These are phyloP conservation scores for Steinernema hermaphroditum DNA, from an alignment of 2,888 invertebrate species.

Conservation along the genomic window DNA sequence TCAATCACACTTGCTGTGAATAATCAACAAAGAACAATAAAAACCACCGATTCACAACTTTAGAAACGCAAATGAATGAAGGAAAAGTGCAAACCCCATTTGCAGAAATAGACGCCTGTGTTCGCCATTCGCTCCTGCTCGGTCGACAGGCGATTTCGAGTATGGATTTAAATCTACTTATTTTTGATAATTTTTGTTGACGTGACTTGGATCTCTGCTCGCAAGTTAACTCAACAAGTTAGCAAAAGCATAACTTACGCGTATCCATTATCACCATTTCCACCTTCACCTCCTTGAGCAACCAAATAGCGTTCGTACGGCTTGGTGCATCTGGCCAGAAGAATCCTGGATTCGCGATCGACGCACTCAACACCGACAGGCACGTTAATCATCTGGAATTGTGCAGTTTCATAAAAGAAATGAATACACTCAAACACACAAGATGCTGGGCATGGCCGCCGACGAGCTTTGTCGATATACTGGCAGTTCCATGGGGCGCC, in stretches of 20 bases:
- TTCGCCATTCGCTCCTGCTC: no score
- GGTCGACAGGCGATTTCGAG: no score
- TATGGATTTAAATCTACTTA: no score
- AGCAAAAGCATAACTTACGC: constrained; percentile 45
- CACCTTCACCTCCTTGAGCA: constrained; percentile 58
- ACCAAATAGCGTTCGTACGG: constrained; percentile 50
- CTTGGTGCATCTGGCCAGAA: constrained; percentile 52
- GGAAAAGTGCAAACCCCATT: no score
- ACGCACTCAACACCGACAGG: constrained; percentile 62
- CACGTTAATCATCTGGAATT: constrained; percentile 51
- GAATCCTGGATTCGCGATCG: constrained; percentile 42
- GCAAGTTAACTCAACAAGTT: not conserved
- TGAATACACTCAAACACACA: constrained; percentile 32
- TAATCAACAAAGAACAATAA: no score
- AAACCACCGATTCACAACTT: no score
- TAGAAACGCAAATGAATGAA: no score
- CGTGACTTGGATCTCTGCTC: no score
- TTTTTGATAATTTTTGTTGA: no score
- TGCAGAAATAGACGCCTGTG: no score
- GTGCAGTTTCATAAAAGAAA: no score
- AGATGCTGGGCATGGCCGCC: constrained; percentile 38
- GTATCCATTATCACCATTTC: constrained; percentile 44
- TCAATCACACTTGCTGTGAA: no score
- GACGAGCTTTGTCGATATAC: constrained; percentile 40
- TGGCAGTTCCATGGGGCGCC: constrained; percentile 37